phyloP scores from a whole-genome alignment of 1,140 invertebrate species.

The Reticulitermes speratus region DNA sequence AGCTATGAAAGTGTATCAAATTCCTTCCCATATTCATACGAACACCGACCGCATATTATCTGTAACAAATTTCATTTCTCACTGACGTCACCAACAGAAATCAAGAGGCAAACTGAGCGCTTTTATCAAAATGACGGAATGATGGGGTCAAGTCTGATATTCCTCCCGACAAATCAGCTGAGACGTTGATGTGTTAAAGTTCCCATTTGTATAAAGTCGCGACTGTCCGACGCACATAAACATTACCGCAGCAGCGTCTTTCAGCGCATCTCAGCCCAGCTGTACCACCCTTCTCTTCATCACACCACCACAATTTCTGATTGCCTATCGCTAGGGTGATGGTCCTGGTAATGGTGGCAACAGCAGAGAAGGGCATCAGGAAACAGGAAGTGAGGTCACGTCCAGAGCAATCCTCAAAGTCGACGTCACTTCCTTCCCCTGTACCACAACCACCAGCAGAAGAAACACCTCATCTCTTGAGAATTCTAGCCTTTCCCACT shows the following conservation, averaged over 20 bases:
- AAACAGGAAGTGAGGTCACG: conserved; percentile 17
- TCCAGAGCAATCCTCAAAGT: not conserved
- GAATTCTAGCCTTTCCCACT: not conserved
- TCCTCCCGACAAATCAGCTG: no score
- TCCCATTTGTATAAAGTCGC: not conserved
- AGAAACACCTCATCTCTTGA: not conserved
- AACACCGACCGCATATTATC: no score
- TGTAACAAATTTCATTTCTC: no score
- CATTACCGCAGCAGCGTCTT: not conserved
- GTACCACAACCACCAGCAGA: not conserved
- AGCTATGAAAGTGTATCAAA: no score
- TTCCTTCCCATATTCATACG: no score
- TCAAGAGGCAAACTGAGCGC: no score
- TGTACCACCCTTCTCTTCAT: not conserved
- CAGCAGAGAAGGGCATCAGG: not conserved
- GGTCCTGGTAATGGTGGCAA: not conserved
- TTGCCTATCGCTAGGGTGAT: not conserved
- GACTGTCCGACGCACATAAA: not conserved
- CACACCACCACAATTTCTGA: not conserved
- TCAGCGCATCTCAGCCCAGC: not conserved
- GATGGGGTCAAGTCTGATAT: no score
- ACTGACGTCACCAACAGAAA: no score
- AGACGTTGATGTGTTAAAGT: no score
- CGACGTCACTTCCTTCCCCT: conserved; percentile 16
- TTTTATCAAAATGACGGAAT: no score